phyloP scores from a whole-genome alignment of 2,113 vertebrate species.

The Setophaga petechia region DNA sequence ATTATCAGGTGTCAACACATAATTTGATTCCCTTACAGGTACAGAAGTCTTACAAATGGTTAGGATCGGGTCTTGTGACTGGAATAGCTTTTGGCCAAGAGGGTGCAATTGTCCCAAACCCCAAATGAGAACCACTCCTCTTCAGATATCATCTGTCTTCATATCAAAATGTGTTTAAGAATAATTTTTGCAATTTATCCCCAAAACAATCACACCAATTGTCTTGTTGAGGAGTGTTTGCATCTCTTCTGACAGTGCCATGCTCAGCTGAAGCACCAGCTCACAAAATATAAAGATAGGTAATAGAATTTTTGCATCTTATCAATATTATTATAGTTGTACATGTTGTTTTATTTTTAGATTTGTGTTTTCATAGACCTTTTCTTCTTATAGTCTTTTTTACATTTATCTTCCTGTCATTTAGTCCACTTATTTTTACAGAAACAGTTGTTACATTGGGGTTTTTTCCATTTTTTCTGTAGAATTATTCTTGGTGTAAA shows the following conservation, averaged over 20 bases:
- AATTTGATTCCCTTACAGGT: neutral
- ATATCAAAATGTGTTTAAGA: neutral
- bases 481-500: neutral
- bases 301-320: neutral
- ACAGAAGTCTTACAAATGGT: neutral
- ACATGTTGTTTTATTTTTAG: neutral
- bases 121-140: neutral
- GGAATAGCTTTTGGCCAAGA: neutral
- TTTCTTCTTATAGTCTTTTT: neutral
- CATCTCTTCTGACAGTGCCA: neutral
- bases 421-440: neutral
- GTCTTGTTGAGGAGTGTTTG: neutral
- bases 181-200: neutral
- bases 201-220: neutral
- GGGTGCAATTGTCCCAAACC: neutral
- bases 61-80: neutral
- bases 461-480: accelerated
- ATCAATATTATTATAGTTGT: neutral
- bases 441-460: neutral
- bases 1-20: neutral
- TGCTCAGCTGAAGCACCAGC: neutral
- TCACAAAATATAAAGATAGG: neutral
- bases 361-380: neutral
- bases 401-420: neutral
- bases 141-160: neutral